phyloP scores from a whole-genome alignment of 2,797 vertebrate species.

The Microctenopoma stevenorrisi region DNA sequence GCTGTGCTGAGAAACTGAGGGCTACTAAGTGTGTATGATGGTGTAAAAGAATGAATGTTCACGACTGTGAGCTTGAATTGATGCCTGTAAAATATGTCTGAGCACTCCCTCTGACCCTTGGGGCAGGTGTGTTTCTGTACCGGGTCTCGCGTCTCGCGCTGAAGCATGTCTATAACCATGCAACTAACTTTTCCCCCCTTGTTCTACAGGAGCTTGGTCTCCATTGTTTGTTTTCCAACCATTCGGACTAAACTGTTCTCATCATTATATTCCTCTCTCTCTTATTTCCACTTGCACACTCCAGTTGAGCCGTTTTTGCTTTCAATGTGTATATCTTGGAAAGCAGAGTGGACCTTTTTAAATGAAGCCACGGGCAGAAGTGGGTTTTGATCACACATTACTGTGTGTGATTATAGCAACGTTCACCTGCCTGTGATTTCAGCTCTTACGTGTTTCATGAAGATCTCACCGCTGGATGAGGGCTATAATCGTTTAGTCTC shows the following conservation, averaged over 20 bases:
- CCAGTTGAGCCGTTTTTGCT: slow-evolving; percentile 22
- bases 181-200: neutral
- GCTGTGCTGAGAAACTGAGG: slow-evolving; percentile 54
- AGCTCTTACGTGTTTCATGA: slow-evolving; percentile 34
- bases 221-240: neutral
- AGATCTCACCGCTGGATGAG: slow-evolving; percentile 71
- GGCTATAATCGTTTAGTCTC: slow-evolving; percentile 73
- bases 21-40: slow-evolving; percentile 30
- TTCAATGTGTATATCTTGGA: slow-evolving; percentile 22
- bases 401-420: slow-evolving; percentile 19
- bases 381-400: slow-evolving; percentile 12
- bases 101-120: slow-evolving; percentile 7
- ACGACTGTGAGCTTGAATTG: slow-evolving; percentile 6
- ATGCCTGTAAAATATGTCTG: slow-evolving; percentile 39
- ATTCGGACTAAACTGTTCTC: neutral
- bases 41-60: slow-evolving; percentile 47
- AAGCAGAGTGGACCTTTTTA: slow-evolving; percentile 29
- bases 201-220: neutral
- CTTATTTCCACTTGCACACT: slow-evolving; percentile 28
- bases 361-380: slow-evolving; percentile 37
- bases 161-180: slow-evolving; percentile 35
- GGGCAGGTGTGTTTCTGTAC: slow-evolving; percentile 5
- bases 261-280: neutral
- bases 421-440: slow-evolving; percentile 19
- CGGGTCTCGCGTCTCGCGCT: slow-evolving; percentile 16